Evolutionary conservation across 2,888 invertebrate species (phyloP), one percentile per base, ranked within the genome.

Genomic region (Dasypogon diadema): DNA sequence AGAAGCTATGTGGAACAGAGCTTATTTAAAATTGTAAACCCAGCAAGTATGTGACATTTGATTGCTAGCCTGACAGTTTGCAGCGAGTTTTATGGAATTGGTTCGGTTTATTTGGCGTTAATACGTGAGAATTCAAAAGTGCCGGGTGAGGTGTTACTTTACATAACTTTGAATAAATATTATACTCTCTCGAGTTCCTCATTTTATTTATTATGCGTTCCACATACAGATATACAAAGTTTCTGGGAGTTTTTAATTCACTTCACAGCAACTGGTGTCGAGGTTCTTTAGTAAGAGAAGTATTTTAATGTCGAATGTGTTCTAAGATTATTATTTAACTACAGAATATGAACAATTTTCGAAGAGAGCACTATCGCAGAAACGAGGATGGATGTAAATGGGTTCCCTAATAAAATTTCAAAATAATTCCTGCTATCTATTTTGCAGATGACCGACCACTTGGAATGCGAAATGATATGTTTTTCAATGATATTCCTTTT

Each of bases 171-270:
- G 18, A 3, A 12, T 42, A 42, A 42, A 26, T 16, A 2, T 37
- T 3, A 14, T 21, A 18, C 12, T 37, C 2, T 12, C 37, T 37
- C 16, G n/a, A 60, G 34, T 37, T 37, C n/a, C n/a, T n/a, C n/a
- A 6, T 18, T 21, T 60, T 60, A 60, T 26, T 37, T 37, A n/a
- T 37, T 34, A 60, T 60, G 60, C 60, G 37, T 60, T 60, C 60
- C 37, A 21, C 21, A 60, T 60, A 8, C 60, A 60, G 60, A 60
- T 60, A 37, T 26, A 37, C 60, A 37, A 60, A 37, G 37, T 37
- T 60, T 34, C n/a, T 60, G 16, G 60, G 60, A 34, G n/a, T n/a
- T n/a, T n/a, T 18, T 21, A 42, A 12, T 42, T 12, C 8, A 42
- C n/a, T n/a, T n/a, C n/a, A 12, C 42, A 42, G 6, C 2, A 42